Evolutionary conservation across 2,113 vertebrate genomes (phyloP), one percentile per base, ranked within the genome.

Genomic region (Raja brachyura): DNA sequence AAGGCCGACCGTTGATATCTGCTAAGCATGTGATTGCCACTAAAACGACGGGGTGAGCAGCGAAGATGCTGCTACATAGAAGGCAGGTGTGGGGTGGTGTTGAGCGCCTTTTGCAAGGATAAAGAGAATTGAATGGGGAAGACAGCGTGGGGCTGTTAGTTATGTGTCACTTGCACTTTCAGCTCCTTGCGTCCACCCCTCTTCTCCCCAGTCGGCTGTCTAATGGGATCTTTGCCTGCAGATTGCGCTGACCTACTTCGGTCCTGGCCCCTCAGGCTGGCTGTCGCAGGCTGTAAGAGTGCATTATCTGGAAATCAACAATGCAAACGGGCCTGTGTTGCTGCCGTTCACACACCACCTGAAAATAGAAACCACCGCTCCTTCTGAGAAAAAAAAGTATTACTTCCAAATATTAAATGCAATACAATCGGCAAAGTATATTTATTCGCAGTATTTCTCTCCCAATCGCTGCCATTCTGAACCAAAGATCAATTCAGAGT

Each of bases 231-330:
- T 95, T 97, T 95, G 94, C 93, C 94, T 95, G 95, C 95, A 94
- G 95, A 96, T 95, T 95, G 94, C 94, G 94, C 94, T 96, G 96
- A 95, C 95, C 95, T 95, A 95, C 94, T 96, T 96, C 95, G 48
- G 85, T 70, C 88, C 90, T 94, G 95, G 95, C 95, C 95, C 95
- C 95, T 95, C 94, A 95, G 97, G 94, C 95, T 95, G n/a, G n/a
- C n/a, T n/a, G n/a, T n/a, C 95, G 94, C 94, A 94, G 96, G 94
- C 94, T 95, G 94, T 96, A 94, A 95, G 95, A 95, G 94, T 94
- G 94, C 93, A 94, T 94, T 95, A 94, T 96, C 94, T 94, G 96
- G 95, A 96, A 96, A 96, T 94, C 95, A 96, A 95, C 94, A 95
- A 95, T 96, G 94, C 94, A 93, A 93, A 94, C 95, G 93, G 93